These are phyloP conservation scores for Chrysoperla carnea DNA, from an alignment of 1,140 invertebrate genomes.

Conservation along the genomic window DNA sequence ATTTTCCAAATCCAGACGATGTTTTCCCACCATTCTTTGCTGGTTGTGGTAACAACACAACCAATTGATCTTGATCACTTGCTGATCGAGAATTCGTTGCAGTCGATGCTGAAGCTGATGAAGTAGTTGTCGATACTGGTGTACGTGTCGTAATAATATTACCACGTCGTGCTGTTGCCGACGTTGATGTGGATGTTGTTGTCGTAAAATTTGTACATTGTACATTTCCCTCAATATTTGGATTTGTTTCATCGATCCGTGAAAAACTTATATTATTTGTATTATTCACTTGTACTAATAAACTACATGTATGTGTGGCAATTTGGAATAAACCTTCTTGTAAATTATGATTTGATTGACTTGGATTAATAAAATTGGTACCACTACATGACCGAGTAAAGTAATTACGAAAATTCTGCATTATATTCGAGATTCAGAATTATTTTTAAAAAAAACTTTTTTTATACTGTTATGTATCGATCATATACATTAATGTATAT, in stretches of 20 bases:
- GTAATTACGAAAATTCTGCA: too few relatives aligned
- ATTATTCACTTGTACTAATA: conserved; percentile 52
- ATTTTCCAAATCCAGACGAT: neutral
- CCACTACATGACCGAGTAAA: conserved; percentile 6
- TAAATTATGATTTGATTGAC: conserved; percentile 33
- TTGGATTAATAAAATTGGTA: conserved; percentile 3
- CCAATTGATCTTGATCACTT: conserved; percentile 15
- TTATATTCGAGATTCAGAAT: too few relatives aligned
- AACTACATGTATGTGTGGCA: conserved; percentile 49
- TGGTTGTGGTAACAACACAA: conserved; percentile 18
- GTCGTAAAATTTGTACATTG: conserved; percentile 28
- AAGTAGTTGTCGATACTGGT: too few relatives aligned
- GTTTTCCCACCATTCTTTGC: conserved; percentile 1
- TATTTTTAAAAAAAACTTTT: too few relatives aligned
- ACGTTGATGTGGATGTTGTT: conserved; percentile 1
- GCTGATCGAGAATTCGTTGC: neutral
- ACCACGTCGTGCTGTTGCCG: neutral
- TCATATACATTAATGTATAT: too few relatives aligned
- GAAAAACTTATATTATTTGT: conserved; percentile 45
- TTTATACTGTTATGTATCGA: too few relatives aligned
- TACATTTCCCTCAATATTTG: conserved; percentile 36
- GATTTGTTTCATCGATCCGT: conserved; percentile 1
- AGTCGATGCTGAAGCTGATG: too few relatives aligned
- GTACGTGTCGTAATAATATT: too few relatives aligned
- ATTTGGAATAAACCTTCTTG: conserved; percentile 53